Percentiles rank a stretch among this genome's conserved stretches.
Evolutionary conservation across 2,797 vertebrate genomes (phyloP).

Genomic region (Ispidina lecontei): DNA sequence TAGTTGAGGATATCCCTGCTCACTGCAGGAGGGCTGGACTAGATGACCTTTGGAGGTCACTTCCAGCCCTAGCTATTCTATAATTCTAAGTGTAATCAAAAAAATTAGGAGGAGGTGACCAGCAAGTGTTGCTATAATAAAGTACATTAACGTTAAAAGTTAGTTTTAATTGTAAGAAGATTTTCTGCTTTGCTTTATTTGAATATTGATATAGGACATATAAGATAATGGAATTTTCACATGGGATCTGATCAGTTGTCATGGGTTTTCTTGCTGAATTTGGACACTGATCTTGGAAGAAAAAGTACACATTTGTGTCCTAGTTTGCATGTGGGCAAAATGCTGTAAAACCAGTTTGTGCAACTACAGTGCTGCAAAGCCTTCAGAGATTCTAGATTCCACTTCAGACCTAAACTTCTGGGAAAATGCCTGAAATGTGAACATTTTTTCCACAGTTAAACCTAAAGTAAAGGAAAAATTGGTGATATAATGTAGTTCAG

Average conservation of each 20-base stretch:
- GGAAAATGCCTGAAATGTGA: not conserved
- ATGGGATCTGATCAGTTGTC: not conserved
- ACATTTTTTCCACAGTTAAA: not conserved
- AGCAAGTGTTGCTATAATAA: not conserved
- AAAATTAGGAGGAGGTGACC: accelerated
- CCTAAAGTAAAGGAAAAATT: not conserved
- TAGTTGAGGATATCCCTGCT: too few relatives aligned
- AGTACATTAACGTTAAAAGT: not conserved
- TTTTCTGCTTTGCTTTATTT: not conserved
- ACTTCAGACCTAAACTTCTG: not conserved
- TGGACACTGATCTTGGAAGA: not conserved
- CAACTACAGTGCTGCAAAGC: not conserved
- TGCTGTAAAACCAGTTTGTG: not conserved
- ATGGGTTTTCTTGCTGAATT: not conserved
- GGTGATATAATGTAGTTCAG: not conserved
- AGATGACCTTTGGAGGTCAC: too few relatives aligned
- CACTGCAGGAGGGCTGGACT: too few relatives aligned
- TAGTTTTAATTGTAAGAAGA: not conserved
- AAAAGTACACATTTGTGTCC: not conserved
- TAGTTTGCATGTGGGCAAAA: not conserved
- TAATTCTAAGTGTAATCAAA: not conserved
- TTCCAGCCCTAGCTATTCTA: too few relatives aligned
- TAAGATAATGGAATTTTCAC: not conserved
- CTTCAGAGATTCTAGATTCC: not conserved
- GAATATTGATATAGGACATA: not conserved